phyloP scores from a whole-genome alignment of 1,140 invertebrate species.

The Zaprionus nigranus region DNA sequence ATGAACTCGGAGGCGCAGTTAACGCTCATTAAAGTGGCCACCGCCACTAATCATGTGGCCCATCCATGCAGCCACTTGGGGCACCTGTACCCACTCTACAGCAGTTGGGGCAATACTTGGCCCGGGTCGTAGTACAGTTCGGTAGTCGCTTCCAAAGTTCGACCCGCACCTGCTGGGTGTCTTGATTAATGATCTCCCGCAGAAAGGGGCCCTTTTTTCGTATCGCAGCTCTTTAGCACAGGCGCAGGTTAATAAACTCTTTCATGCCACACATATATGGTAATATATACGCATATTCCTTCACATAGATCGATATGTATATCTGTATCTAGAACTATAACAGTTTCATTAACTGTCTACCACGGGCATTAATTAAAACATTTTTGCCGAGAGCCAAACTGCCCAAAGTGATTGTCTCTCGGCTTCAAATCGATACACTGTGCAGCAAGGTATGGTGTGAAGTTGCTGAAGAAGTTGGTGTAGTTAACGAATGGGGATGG shows the following conservation, averaged over 20 bases:
- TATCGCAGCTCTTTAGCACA: conserved; percentile 44
- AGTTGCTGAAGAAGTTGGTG: not conserved
- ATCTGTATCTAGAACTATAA: conserved; percentile 69
- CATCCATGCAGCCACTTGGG: not conserved
- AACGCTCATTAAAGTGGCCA: conserved; percentile 82
- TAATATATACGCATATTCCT: conserved; percentile 53
- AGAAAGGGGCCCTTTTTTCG: conserved; percentile 69
- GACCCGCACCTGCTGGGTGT: conserved; percentile 73
- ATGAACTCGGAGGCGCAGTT: conserved; percentile 80
- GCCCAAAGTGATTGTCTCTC: conserved; percentile 57
- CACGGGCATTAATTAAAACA: conserved; percentile 79
- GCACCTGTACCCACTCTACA: not conserved
- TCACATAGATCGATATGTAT: not conserved
- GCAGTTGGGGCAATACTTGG: not conserved
- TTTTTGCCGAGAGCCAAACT: conserved; percentile 62
- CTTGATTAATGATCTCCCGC: conserved; percentile 74
- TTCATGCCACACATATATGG: conserved; percentile 58
- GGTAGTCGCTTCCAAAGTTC: conserved; percentile 72
- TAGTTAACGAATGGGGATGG: no score
- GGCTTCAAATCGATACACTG: conserved; percentile 43
- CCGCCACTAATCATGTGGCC: conserved; percentile 70
- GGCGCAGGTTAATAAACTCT: conserved; percentile 75
- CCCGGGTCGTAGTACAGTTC: conserved; percentile 69
- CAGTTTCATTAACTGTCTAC: conserved; percentile 78
- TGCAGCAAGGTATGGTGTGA: not conserved